These are phyloP conservation scores for Aplochiton taeniatus DNA, from an alignment of 2,797 vertebrate species.

Conservation along the genomic window DNA sequence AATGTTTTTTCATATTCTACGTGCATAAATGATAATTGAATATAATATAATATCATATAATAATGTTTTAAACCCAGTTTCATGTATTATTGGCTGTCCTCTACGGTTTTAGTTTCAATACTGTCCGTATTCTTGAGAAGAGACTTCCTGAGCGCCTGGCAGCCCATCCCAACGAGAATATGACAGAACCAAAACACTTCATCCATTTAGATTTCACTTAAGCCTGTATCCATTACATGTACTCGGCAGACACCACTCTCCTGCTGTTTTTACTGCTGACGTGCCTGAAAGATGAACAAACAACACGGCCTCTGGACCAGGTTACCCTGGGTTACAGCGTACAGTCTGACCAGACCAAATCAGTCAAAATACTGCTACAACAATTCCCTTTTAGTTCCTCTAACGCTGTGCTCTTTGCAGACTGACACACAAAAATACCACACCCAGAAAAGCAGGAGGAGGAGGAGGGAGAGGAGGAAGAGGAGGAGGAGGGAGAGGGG, in stretches of 20 bases:
- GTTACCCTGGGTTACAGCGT: too few relatives aligned
- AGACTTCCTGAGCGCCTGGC: conserved; percentile 21
- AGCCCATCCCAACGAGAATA: conserved; percentile 17
- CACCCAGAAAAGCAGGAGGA: conserved; percentile 56
- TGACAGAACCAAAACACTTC: conserved; percentile 20
- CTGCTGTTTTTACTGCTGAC: neutral
- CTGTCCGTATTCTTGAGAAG: conserved; percentile 48
- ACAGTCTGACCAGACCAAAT: too few relatives aligned
- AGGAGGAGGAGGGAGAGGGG: too few relatives aligned
- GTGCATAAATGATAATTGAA: too few relatives aligned
- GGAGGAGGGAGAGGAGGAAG: conserved; percentile 16
- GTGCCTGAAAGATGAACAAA: neutral
- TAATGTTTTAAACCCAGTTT: too few relatives aligned
- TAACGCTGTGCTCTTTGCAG: too few relatives aligned
- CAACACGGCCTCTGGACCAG: too few relatives aligned
- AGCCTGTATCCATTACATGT: neutral
- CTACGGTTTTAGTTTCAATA: conserved; percentile 40
- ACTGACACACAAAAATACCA: too few relatives aligned
- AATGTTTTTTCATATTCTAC: too few relatives aligned
- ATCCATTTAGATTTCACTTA: neutral
- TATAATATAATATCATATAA: too few relatives aligned
- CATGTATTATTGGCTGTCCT: neutral
- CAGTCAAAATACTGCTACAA: too few relatives aligned
- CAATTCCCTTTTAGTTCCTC: too few relatives aligned
- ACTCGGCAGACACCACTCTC: neutral